A percentile compares a stretch with the other conserved stretches of the same genome.
Conservation (phyloP, 2,113 vertebrate genomes). For the Strix uralensis region DNA sequence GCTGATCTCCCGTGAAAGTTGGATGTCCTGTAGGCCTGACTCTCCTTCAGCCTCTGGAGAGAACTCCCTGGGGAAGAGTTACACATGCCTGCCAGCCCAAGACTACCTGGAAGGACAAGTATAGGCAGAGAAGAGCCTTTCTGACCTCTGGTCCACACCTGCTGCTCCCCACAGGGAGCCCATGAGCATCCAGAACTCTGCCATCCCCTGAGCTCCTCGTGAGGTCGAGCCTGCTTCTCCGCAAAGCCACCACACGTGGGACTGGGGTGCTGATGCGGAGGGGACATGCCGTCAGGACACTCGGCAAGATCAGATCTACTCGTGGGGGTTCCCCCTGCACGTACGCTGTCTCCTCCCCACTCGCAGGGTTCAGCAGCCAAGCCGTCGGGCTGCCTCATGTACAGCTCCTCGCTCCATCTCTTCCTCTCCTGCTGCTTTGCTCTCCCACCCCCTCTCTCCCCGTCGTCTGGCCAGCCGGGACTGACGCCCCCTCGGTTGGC, state of each 20-base stretch:
- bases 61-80: fast-evolving
- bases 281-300: fast-evolving
- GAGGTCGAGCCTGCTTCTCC: not conserved
- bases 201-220: fast-evolving
- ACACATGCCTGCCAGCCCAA: not conserved
- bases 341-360: fast-evolving
- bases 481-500: not conserved
- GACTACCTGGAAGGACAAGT: not conserved
- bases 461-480: not conserved
- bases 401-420: fast-evolving
- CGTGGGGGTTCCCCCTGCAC: fast-evolving
- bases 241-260: fast-evolving
- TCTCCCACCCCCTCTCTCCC: not conserved
- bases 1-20: not conserved
- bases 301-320: fast-evolving
- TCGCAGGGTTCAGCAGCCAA: not conserved
- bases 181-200: fast-evolving
- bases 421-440: not conserved
- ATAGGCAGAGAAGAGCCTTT: not conserved
- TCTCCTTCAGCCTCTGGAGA: not conserved
- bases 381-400: fast-evolving
- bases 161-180: not conserved
- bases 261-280: fast-evolving
- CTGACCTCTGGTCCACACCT: not conserved
- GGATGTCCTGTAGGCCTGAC: not conserved